phyloP scores from a whole-genome alignment of 2,113 vertebrate species.

The Mungos mungo region DNA sequence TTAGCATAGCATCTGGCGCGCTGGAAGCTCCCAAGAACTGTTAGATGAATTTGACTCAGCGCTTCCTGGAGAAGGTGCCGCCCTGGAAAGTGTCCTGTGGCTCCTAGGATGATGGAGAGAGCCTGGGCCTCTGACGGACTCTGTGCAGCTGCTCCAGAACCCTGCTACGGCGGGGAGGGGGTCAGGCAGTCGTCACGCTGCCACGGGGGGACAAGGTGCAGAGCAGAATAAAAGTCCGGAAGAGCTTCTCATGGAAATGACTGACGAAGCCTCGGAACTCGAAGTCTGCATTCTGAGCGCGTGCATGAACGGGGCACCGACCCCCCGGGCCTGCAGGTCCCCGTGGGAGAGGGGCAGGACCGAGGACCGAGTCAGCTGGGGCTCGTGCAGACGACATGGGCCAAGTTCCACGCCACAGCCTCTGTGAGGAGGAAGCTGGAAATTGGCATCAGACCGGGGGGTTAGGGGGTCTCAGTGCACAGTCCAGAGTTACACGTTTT shows the following conservation, averaged over 20 bases:
- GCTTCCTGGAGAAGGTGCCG: background rate
- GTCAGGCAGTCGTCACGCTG: no score
- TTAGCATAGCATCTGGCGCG: no score
- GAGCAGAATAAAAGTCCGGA: background rate
- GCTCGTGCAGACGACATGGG: background rate
- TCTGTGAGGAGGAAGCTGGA: no score
- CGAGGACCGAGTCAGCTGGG: background rate
- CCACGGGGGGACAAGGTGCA: accelerated
- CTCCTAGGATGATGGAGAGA: no score
- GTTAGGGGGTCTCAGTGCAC: background rate
- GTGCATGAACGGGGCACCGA: accelerated
- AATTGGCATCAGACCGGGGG: accelerated
- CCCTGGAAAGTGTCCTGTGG: background rate
- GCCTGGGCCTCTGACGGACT: background rate
- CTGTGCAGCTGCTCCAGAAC: background rate
- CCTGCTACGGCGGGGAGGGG: background rate
- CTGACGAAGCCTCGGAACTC: background rate
- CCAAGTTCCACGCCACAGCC: accelerated
- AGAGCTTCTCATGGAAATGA: background rate
- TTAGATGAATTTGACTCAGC: background rate
- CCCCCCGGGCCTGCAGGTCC: background rate
- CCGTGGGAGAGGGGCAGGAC: background rate
- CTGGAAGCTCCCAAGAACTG: accelerated
- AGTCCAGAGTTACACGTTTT: background rate
- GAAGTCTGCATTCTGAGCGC: background rate